Evolutionary conservation across 2,113 vertebrate genomes (phyloP), one percentile per base, ranked within the genome.

Genomic region (Gasterosteus nipponicus): DNA sequence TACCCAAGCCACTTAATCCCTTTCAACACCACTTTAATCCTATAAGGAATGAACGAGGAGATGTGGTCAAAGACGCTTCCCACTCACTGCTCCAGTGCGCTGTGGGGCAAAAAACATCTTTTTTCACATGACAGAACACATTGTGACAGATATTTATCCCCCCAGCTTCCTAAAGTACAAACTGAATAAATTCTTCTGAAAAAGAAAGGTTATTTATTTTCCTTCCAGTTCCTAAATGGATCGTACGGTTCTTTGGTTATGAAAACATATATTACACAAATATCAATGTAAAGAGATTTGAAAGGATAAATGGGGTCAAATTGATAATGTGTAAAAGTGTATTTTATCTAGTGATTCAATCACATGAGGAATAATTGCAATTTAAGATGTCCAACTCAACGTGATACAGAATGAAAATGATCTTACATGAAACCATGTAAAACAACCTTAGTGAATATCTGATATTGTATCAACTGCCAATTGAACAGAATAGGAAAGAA

Each of bases 91-190:
- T 60, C 39, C 58, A 57, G 31, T 42, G 7, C 0, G 61, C 81
- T 78, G 16, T 18, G 3, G 82, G 68, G 70, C 63, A 77, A 78
- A 77, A 72, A 26, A 18, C 53, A 56, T 56, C 22, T 53, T 77
- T 78, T 61, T 41, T 76, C 76, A 67, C 69, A 75, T 59, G 75
- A 82, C 47, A 56, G 33, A 84, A 81, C 69, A 75, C 63, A 68
- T 81, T 63, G 70, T 78, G 71, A 84, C 77, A 73, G 76, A 84
- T 66, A 86, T 77, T 81, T 64, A 81, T 73, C 58, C 12, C 10
- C 26, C 19, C 10, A 14, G 72, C 64, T 54, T 60, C 58, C 31
- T 7, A 0, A 59, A 68, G 51, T 69, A 31, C 64, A 75, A 16
- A 35, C 18, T 58, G 41, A 65, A 51, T 18, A 65, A 46, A 15